phyloP scores from a whole-genome alignment of 1,140 invertebrate genomes.

The Melanaphis sacchari region DNA sequence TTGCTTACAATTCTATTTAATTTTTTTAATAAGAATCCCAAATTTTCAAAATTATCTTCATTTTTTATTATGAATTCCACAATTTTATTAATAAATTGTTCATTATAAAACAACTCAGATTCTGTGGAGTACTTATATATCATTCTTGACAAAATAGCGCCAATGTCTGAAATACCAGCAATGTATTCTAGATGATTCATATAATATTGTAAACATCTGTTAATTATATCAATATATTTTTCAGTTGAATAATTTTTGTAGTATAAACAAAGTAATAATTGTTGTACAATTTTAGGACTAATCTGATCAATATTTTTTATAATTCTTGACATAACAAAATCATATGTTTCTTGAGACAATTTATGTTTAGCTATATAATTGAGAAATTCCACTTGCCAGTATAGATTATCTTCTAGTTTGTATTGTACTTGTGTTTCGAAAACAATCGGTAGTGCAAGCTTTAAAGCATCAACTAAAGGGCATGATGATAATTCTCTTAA shows the following conservation, averaged over 20 bases:
- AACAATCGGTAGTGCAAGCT: slow-evolving; percentile 69
- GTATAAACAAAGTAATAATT: not conserved
- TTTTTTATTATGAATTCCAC: slow-evolving; percentile 67
- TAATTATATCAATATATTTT: slow-evolving; percentile 46
- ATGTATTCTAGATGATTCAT: slow-evolving; percentile 64
- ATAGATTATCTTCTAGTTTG: slow-evolving; percentile 66
- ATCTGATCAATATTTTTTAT: slow-evolving; percentile 49
- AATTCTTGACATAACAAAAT: slow-evolving; percentile 58
- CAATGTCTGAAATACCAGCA: slow-evolving; percentile 60
- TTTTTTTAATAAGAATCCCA: slow-evolving; percentile 10
- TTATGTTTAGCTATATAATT: slow-evolving; percentile 66
- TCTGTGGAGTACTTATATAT: slow-evolving; percentile 64
- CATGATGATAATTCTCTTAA: slow-evolving; percentile 65
- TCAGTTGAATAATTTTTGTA: slow-evolving; percentile 25
- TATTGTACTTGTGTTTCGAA: slow-evolving; percentile 69
- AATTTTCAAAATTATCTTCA: slow-evolving; percentile 59
- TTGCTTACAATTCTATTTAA: slow-evolving; percentile 41
- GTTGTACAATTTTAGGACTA: not conserved
- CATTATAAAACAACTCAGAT: slow-evolving; percentile 68
- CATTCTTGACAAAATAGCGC: slow-evolving; percentile 65
- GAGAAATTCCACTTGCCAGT: slow-evolving; percentile 66
- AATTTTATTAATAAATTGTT: slow-evolving; percentile 67
- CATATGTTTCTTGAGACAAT: slow-evolving; percentile 64
- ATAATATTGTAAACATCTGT: slow-evolving; percentile 63
- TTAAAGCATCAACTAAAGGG: slow-evolving; percentile 69